phyloP scores from a whole-genome alignment of 2,888 invertebrate species.

The Epirrhoe tristata region DNA sequence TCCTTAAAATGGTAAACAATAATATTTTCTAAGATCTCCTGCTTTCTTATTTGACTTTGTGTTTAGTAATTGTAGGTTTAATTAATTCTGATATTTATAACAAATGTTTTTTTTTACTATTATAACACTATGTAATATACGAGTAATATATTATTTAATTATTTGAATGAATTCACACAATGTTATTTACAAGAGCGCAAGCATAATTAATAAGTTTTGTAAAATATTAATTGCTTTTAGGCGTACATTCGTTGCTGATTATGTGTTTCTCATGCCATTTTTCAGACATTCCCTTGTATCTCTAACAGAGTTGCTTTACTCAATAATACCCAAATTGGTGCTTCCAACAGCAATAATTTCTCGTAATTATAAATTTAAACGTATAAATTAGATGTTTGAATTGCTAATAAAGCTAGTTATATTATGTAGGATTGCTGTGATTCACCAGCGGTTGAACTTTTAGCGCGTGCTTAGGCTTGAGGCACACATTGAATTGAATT shows the following conservation, averaged over 20 bases:
- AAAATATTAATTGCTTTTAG: slow-evolving; percentile 65
- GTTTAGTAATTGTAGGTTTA: slow-evolving; percentile 62
- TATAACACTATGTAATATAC: slow-evolving; percentile 68
- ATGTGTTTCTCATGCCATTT: slow-evolving; percentile 57
- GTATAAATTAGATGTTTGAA: slow-evolving; percentile 27
- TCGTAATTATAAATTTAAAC: slow-evolving; percentile 7
- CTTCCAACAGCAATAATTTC: slow-evolving; percentile 38
- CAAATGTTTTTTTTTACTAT: slow-evolving; percentile 68
- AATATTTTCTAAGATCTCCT: slow-evolving; percentile 59
- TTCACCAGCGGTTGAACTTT: slow-evolving; percentile 31
- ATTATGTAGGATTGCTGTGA: slow-evolving; percentile 24
- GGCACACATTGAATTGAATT: slow-evolving; percentile 47
- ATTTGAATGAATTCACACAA: slow-evolving; percentile 67
- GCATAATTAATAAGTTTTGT: slow-evolving; percentile 59
- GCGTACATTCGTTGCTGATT: slow-evolving; percentile 61
- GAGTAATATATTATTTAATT: slow-evolving; percentile 76
- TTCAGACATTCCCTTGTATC: slow-evolving; percentile 53
- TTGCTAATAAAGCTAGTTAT: slow-evolving; percentile 18
- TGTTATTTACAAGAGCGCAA: slow-evolving; percentile 65
- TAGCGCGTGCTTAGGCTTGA: slow-evolving; percentile 41
- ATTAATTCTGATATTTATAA: slow-evolving; percentile 72
- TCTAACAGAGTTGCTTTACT: slow-evolving; percentile 17
- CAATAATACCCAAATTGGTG: slow-evolving; percentile 40
- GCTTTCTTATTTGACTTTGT: slow-evolving; percentile 54
- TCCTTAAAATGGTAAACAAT: slow-evolving; percentile 43